Conservation (phyloP, 2,888 invertebrate species). For the Rhingia rostrata region DNA sequence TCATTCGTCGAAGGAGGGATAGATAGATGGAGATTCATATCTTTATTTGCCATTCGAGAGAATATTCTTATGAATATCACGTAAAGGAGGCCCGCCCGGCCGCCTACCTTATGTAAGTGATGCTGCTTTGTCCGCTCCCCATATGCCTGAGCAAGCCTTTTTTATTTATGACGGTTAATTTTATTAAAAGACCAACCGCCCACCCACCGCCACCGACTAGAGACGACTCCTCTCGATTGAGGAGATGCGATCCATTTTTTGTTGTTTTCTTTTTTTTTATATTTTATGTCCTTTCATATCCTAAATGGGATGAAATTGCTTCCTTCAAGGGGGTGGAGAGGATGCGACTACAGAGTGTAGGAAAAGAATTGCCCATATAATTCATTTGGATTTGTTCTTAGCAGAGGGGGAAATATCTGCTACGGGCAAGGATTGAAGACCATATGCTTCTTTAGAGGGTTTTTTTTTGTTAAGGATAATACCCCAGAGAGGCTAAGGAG, state of each 20-base stretch:
- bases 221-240: conserved; percentile 46
- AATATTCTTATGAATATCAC: conserved; percentile 74
- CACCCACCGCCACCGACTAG: no score
- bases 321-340: conserved; percentile 58
- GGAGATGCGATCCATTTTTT: conserved; percentile 58
- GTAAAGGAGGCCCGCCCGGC: conserved; percentile 53
- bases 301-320: conserved; percentile 75
- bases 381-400: conserved; percentile 71
- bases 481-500: conserved; percentile 24
- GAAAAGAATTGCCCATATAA: conserved; percentile 73
- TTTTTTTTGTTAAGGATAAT: conserved; percentile 32
- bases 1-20: conserved; percentile 33
- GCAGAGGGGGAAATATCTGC: conserved; percentile 44
- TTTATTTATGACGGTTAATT: conserved; percentile 75
- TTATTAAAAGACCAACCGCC: conserved; percentile 70
- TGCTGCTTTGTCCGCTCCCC: conserved; percentile 19
- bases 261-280: conserved; percentile 48
- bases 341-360: conserved; percentile 6
- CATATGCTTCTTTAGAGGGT: conserved; percentile 55
- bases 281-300: conserved; percentile 74
- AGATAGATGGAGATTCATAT: conserved; percentile 69
- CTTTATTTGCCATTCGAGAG: conserved; percentile 74
- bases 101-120: conserved; percentile 58
- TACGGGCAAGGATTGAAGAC: conserved; percentile 69
- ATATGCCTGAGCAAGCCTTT: conserved; percentile 64